Evolutionary conservation across 2,113 vertebrate species (phyloP).

Genomic region (Spea bombifrons): DNA sequence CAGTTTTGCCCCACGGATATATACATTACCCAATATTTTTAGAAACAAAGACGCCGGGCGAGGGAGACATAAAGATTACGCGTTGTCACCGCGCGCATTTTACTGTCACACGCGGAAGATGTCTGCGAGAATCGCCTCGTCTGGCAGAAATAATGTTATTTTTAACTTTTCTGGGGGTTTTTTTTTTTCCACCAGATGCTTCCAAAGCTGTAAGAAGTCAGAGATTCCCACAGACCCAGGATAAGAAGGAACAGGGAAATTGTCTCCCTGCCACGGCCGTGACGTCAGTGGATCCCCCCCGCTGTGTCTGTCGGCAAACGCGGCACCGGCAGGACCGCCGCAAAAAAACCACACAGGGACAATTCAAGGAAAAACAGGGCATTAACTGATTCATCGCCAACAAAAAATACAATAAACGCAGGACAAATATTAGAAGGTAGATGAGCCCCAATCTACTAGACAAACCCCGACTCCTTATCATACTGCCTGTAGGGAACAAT

Average conservation of each 20-base stretch:
- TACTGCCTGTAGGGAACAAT: no score
- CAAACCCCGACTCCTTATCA: no score
- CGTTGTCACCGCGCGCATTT: not conserved
- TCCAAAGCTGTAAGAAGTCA: slow-evolving; percentile 34
- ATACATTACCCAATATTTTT: no score
- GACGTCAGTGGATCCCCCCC: slow-evolving; percentile 22
- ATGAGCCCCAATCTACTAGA: no score
- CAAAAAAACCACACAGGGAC: slow-evolving; percentile 12
- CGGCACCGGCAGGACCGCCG: not conserved
- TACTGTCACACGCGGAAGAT: not conserved
- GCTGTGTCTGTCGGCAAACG: not conserved
- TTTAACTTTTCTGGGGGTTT: slow-evolving; percentile 21
- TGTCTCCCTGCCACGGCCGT: slow-evolving; percentile 21
- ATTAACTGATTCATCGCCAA: slow-evolving; percentile 19
- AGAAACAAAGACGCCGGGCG: not conserved
- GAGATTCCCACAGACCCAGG: slow-evolving; percentile 35
- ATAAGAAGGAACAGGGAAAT: slow-evolving; percentile 1
- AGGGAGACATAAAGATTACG: not conserved
- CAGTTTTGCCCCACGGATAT: no score
- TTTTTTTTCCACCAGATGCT: slow-evolving; percentile 39
- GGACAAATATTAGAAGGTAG: not conserved
- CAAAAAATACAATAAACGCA: not conserved
- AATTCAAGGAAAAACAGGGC: not conserved
- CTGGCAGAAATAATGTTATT: slow-evolving; percentile 19
- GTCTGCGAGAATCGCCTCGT: not conserved